Base-by-base conservation (phyloP, 2,888 invertebrate species). In the Eilema sororculum region DNA sequence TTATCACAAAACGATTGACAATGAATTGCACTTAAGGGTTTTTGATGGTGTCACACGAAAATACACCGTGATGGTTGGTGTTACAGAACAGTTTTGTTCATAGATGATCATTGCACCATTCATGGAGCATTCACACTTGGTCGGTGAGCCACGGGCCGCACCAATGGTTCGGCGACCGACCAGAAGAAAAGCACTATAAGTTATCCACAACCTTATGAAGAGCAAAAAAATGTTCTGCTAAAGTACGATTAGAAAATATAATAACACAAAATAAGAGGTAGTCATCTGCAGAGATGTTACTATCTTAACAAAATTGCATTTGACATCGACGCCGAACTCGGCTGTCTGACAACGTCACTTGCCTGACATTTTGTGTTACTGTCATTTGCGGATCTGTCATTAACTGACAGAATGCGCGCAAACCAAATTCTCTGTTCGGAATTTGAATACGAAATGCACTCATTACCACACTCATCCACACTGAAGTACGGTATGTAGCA, bases 391-490 rank as follows among this genome's bases (percentile, higher is more conserved):
- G 20, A 41, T 41, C 52, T 52, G 52, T 52, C 52, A 52, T 52
- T 52, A 0, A 52, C 52, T 52, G 52, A n/a, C n/a, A 52, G 52
- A n/a, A 52, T n/a, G 52, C 52, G n/a, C 20, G 8, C n/a, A 52
- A 52, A 52, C n/a, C 0, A 9, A 37, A 62, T 24, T 62, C 4
- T 25, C 25, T 41, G 16, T 41, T 62, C 52, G 33, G 56, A 62
- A 20, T 56, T 60, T 37, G 78, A 64, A 30, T n/a, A 52, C 24
- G 60, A 71, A 73, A 68, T 76, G 84, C 89, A 86, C 86, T 71
- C 87, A 88, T 81, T 61, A 79, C 81, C 81, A 87, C 82, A 86
- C 80, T 84, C 84, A 86, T 88, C 84, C 80, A 85, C 89, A 89
- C 84, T 77, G 80, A 84, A 82, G 73, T 71, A 74, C 52, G 69